Conservation (phyloP, 2,888 invertebrate genomes). For the Drosophila falleni region DNA sequence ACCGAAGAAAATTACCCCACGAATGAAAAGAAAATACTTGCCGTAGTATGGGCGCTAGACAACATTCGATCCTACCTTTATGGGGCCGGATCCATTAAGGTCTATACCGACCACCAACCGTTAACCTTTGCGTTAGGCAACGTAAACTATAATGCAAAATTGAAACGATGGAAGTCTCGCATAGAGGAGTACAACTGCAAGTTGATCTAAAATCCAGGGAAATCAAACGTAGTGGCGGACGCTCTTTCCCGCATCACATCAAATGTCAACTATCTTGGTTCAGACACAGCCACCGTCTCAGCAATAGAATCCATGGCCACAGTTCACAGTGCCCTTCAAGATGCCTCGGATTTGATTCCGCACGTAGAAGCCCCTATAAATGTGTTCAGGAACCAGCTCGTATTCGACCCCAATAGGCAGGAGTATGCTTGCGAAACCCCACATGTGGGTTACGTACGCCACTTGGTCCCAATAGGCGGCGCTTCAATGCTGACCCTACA, state of each 20-base stretch:
- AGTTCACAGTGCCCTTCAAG: neutral
- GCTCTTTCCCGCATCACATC: neutral
- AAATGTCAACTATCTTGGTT: neutral
- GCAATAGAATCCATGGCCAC: neutral
- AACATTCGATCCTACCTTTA: slow-evolving; percentile 3
- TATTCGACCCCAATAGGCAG: neutral
- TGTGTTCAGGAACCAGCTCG: neutral
- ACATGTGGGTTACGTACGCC: neutral
- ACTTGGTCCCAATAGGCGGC: neutral
- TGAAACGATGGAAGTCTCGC: neutral
- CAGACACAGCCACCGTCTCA: neutral
- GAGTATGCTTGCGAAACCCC: neutral
- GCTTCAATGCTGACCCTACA: too few species aligned
- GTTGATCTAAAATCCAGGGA: neutral
- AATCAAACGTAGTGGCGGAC: too few species aligned
- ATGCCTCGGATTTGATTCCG: too few species aligned
- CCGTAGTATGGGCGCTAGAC: neutral
- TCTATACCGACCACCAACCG: neutral
- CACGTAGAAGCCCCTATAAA: neutral
- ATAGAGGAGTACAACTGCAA: neutral
- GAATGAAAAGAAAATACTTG: neutral
- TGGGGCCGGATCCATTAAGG: neutral
- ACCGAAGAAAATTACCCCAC: neutral
- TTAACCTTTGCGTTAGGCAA: neutral
- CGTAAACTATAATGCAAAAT: neutral